Evolutionary conservation across 1,140 invertebrate genomes (phyloP).

Genomic region (Drosophila truncata): DNA sequence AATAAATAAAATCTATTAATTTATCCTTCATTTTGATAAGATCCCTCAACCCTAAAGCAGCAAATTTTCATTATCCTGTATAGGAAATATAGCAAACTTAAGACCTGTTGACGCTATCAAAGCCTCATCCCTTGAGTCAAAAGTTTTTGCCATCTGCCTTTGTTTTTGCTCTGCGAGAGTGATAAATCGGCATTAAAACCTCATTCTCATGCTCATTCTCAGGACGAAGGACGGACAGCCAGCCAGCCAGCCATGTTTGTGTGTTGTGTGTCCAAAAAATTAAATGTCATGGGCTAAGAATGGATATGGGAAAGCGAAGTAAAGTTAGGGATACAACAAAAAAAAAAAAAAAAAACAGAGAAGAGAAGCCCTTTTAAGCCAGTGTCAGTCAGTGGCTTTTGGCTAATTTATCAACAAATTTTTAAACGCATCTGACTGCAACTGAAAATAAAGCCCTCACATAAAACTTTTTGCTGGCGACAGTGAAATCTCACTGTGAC

Average conservation of each 20-base stretch:
- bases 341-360: neutral
- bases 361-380: slow-evolving; percentile 45
- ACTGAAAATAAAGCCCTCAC: slow-evolving; percentile 21
- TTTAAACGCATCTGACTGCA: slow-evolving; percentile 55
- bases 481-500: slow-evolving; percentile 49
- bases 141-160: slow-evolving; percentile 37
- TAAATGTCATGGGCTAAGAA: slow-evolving; percentile 65
- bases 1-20: no score
- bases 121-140: slow-evolving; percentile 30
- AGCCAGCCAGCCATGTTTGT: slow-evolving; percentile 8
- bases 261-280: slow-evolving; percentile 67
- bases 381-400: slow-evolving; percentile 50
- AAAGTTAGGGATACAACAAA: slow-evolving; percentile 2
- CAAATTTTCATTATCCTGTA: neutral
- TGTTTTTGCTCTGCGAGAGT: slow-evolving; percentile 37
- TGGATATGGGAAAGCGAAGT: slow-evolving; percentile 18
- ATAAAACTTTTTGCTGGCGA: slow-evolving; percentile 22
- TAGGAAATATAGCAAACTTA: neutral
- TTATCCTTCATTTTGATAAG: neutral
- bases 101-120: slow-evolving; percentile 42
- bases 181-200: slow-evolving; percentile 79
- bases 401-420: slow-evolving; percentile 79
- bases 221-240: neutral
- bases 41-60: no score
- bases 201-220: slow-evolving; percentile 60